Conservation (phyloP, 2,113 vertebrate species). For the Centropus unirufus region DNA sequence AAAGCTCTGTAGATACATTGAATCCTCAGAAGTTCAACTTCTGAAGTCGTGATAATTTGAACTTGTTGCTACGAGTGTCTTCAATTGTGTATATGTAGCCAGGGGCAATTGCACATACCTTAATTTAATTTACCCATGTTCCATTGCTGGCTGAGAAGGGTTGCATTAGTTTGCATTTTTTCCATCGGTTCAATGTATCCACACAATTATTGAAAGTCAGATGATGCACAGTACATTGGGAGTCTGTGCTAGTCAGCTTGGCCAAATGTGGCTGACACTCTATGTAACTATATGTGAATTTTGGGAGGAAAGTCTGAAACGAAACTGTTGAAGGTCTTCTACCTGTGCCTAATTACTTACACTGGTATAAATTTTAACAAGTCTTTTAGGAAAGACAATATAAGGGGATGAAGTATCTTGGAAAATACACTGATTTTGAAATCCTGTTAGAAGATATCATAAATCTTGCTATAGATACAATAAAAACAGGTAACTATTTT, state of each 20-base stretch:
- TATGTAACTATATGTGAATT: background rate
- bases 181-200: background rate
- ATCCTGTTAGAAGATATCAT: background rate
- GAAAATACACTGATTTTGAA: background rate
- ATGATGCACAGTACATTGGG: background rate
- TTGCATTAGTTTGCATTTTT: conserved; percentile 9
- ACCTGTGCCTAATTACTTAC: background rate
- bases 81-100: background rate
- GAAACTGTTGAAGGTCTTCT: background rate
- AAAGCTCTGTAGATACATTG: background rate
- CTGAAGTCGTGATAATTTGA: background rate
- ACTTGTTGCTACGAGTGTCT: background rate
- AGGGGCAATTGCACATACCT: background rate
- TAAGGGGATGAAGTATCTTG: background rate
- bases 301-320: background rate
- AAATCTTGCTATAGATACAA: background rate
- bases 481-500: background rate
- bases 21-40: background rate
- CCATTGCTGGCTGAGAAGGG: background rate
- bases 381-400: background rate
- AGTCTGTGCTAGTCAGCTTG: background rate
- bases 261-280: background rate
- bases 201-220: background rate
- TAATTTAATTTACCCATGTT: background rate
- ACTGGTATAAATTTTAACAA: background rate